phyloP scores from a whole-genome alignment of 2,113 vertebrate genomes.

The Aegotheles bennettii region DNA sequence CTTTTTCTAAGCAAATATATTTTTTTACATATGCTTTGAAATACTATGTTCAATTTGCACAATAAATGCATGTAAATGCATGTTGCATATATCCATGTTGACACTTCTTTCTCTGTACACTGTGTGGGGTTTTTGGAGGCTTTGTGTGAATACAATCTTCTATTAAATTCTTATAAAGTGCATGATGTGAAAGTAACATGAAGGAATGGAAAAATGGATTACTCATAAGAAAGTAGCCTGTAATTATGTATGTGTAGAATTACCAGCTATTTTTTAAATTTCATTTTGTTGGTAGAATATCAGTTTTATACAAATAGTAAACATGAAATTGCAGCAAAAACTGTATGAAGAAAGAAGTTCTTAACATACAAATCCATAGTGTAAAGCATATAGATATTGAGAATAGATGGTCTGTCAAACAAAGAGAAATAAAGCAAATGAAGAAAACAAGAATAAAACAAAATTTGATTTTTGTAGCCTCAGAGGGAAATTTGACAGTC shows the following conservation, averaged over 20 bases:
- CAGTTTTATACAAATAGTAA: background rate
- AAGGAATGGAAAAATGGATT: background rate
- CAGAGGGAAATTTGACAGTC: background rate
- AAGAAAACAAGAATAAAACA: background rate
- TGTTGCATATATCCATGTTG: background rate
- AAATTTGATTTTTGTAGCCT: conserved; percentile 10
- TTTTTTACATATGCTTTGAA: background rate
- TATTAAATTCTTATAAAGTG: background rate
- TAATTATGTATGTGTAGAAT: background rate
- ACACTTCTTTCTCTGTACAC: background rate
- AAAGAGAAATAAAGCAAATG: background rate
- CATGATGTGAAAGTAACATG: background rate
- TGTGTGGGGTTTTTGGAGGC: rapidly evolving
- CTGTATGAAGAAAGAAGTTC: background rate
- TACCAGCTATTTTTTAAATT: background rate
- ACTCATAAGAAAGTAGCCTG: background rate
- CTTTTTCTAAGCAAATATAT: background rate
- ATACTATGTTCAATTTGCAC: background rate
- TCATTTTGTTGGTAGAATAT: background rate
- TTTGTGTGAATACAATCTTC: background rate
- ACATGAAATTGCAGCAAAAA: background rate
- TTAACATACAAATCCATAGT: background rate
- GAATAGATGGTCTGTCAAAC: conserved; percentile 26
- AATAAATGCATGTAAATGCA: background rate
- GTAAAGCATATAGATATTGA: background rate